These are phyloP conservation scores for Globodera rostochiensis DNA, from an alignment of 1,140 invertebrate species.

Conservation along the genomic window DNA sequence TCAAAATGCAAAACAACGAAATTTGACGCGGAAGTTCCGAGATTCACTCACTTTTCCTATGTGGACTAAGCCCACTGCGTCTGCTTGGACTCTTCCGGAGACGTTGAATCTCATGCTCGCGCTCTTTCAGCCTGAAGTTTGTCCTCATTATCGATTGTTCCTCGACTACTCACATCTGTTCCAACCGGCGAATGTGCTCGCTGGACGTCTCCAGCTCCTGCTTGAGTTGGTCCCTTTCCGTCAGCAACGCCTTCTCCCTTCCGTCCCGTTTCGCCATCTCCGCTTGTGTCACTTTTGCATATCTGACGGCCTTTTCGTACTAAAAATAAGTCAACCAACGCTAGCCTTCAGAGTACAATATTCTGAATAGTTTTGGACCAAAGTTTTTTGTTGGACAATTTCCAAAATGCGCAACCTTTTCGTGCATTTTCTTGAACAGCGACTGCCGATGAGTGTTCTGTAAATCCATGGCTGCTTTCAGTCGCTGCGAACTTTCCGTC, in stretches of 20 bases:
- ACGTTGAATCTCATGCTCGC: constrained; percentile 22
- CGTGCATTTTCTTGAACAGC: constrained; percentile 13
- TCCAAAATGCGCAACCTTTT: background rate
- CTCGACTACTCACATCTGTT: background rate
- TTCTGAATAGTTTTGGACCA: too few relatives aligned
- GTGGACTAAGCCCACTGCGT: constrained; percentile 4
- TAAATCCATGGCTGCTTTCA: constrained; percentile 13
- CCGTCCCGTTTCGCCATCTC: constrained; percentile 7
- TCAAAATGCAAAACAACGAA: background rate
- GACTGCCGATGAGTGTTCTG: constrained; percentile 22
- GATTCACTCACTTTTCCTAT: constrained; percentile 8
- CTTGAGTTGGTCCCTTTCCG: constrained; percentile 21
- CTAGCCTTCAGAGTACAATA: too few relatives aligned
- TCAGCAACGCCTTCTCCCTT: constrained; percentile 17
- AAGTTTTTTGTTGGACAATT: too few relatives aligned
- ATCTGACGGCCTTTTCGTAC: constrained; percentile 14
- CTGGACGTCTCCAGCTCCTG: constrained; percentile 11
- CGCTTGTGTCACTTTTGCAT: constrained; percentile 11
- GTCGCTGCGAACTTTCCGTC: background rate
- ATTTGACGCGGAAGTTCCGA: background rate
- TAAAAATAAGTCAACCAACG: background rate
- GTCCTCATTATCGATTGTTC: too few relatives aligned
- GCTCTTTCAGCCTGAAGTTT: constrained; percentile 8
- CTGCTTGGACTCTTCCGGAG: constrained; percentile 23
- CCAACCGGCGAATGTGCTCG: constrained; percentile 4